Percentiles rank a stretch among this genome's conserved stretches.
phyloP scores from a whole-genome alignment of 2,797 vertebrate species.

The Phataginus tetradactyla region DNA sequence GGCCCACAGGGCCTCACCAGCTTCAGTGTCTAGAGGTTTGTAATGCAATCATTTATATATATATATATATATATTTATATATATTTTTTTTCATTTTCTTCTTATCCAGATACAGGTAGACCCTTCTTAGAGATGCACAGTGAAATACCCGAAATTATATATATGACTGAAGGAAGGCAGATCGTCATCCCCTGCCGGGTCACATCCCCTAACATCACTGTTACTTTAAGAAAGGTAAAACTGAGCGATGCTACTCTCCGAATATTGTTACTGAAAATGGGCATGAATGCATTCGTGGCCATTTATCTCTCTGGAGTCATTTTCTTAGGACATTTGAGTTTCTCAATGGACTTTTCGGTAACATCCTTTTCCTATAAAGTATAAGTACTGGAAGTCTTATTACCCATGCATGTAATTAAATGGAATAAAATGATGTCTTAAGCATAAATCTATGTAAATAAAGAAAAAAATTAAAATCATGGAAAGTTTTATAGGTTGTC shows the following conservation, averaged over 20 bases:
- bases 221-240: conserved; percentile 93
- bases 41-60: background rate
- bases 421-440: background rate
- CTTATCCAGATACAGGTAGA: conserved; percentile 91
- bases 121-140: conserved; percentile 93
- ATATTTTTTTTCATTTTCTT: conserved; percentile 75
- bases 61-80: conserved; percentile 10
- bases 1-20: background rate
- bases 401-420: background rate
- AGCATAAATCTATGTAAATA: background rate
- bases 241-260: background rate
- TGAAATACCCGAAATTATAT: conserved; percentile 89
- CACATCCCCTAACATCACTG: conserved; percentile 91
- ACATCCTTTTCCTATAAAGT: background rate
- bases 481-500: background rate
- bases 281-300: background rate
- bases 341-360: background rate
- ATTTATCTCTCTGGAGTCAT: background rate
- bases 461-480: background rate
- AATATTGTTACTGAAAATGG: background rate
- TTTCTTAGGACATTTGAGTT: background rate
- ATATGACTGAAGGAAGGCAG: conserved; percentile 90
- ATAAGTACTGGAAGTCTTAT: background rate
- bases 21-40: background rate
- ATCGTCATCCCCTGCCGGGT: conserved; percentile 95